A percentile compares a stretch with the other conserved stretches of the same genome.
These are phyloP conservation scores for Hirtodrosophila confusa DNA, from an alignment of 2,888 invertebrate genomes.

Conservation along the genomic window DNA sequence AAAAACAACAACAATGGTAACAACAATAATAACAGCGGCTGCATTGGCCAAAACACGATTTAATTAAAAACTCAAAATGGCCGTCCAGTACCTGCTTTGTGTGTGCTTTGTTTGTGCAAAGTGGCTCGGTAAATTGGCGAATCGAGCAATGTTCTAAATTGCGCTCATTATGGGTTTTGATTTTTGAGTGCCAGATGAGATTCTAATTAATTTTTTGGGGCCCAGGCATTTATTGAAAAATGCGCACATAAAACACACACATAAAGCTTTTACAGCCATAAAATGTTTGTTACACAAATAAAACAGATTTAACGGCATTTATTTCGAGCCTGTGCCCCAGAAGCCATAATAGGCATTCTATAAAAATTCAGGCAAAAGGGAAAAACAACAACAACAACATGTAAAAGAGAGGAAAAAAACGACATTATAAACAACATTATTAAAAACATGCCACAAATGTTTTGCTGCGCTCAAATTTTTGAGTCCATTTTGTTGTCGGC, in stretches of 20 bases:
- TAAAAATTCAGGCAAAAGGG: constrained; percentile 44
- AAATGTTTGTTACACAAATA: constrained; percentile 51
- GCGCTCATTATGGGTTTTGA: constrained; percentile 73
- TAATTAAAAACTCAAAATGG: constrained; percentile 73
- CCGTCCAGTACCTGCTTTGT: constrained; percentile 51
- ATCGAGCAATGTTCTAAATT: constrained; percentile 70
- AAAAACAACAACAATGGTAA: constrained; percentile 25
- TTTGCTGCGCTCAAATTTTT: constrained; percentile 73
- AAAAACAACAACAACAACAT: constrained; percentile 23
- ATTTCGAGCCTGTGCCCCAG: constrained; percentile 40
- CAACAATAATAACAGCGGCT: constrained; percentile 47
- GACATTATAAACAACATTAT: constrained; percentile 79
- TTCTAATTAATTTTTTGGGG: constrained; percentile 68
- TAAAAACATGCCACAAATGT: constrained; percentile 82
- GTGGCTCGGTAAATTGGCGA: constrained; percentile 20
- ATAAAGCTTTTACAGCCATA: constrained; percentile 21
- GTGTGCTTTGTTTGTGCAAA: constrained; percentile 34
- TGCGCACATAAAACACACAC: constrained; percentile 40
- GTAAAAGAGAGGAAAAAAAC: constrained; percentile 45
- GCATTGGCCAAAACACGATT: constrained; percentile 56
- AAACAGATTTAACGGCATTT: constrained; percentile 59
- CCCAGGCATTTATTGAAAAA: constrained; percentile 54
- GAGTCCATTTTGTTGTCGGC: constrained; percentile 81
- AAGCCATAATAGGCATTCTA: constrained; percentile 71
- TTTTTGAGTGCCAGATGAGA: constrained; percentile 56